These are phyloP conservation scores for Eupithecia abbreviata DNA, from an alignment of 2,888 invertebrate species.

Conservation along the genomic window DNA sequence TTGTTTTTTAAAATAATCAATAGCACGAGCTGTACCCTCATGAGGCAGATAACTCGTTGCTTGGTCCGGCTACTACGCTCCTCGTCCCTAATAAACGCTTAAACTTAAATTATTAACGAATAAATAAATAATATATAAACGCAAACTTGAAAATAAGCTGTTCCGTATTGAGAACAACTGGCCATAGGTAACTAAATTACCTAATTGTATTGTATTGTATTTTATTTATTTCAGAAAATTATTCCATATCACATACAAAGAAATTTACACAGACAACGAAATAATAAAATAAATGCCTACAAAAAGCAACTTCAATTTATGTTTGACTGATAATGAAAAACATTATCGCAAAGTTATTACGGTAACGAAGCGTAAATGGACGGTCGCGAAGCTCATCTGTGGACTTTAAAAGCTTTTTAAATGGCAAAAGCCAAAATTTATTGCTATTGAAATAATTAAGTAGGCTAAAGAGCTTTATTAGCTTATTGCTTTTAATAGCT, in stretches of 20 bases:
- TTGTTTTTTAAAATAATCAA: too few species aligned
- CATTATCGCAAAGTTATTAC: slow-evolving; percentile 16
- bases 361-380: slow-evolving; percentile 18
- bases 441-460: slow-evolving; percentile 21
- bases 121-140: not conserved
- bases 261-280: too few species aligned
- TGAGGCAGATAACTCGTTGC: not conserved
- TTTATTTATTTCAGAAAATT: too few species aligned
- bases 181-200: not conserved
- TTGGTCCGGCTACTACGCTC: too few species aligned
- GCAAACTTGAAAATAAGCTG: not conserved
- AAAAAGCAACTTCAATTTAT: not conserved
- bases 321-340: slow-evolving; percentile 7
- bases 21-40: not conserved
- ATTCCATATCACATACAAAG: too few species aligned
- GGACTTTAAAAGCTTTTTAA: slow-evolving; percentile 31
- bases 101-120: not conserved
- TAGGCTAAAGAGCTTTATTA: slow-evolving; percentile 8
- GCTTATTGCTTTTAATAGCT: not conserved
- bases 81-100: too few species aligned
- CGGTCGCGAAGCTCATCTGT: slow-evolving; percentile 15
- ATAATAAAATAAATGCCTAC: not conserved
- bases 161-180: not conserved
- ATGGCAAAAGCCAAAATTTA: slow-evolving; percentile 23
- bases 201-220: not conserved